Evolutionary conservation across 2,113 vertebrate genomes (phyloP).

Genomic region (Ailurus styani): DNA sequence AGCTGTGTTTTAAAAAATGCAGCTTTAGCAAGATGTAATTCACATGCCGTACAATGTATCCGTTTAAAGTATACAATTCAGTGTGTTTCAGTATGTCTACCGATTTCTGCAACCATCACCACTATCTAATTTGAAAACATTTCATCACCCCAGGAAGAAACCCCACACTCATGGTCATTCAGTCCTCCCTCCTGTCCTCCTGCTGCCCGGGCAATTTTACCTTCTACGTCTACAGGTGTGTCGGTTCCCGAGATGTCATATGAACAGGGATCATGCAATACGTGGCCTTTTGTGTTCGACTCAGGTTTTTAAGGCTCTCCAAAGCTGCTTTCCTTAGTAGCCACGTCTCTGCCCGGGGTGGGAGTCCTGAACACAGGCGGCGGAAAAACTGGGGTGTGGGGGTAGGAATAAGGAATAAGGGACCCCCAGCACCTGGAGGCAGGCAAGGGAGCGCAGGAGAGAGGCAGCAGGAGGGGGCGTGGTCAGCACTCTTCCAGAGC

Average conservation of each 20-base stretch:
- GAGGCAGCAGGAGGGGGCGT: fast-evolving
- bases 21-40: background rate
- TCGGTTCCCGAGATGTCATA: background rate
- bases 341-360: background rate
- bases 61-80: background rate
- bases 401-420: background rate
- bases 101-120: background rate
- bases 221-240: background rate
- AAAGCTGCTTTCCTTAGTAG: background rate
- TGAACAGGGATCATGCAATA: fast-evolving
- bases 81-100: background rate
- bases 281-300: background rate
- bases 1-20: background rate
- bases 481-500: background rate
- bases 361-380: too few species aligned
- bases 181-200: background rate
- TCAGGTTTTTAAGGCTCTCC: background rate
- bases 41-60: background rate
- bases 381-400: background rate
- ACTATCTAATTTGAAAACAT: background rate
- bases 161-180: too few species aligned
- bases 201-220: background rate
- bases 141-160: background rate
- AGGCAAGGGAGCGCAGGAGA: background rate
- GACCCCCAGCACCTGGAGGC: background rate